Evolutionary conservation across 2,797 vertebrate genomes (phyloP).

Genomic region (Lithobates pipiens): DNA sequence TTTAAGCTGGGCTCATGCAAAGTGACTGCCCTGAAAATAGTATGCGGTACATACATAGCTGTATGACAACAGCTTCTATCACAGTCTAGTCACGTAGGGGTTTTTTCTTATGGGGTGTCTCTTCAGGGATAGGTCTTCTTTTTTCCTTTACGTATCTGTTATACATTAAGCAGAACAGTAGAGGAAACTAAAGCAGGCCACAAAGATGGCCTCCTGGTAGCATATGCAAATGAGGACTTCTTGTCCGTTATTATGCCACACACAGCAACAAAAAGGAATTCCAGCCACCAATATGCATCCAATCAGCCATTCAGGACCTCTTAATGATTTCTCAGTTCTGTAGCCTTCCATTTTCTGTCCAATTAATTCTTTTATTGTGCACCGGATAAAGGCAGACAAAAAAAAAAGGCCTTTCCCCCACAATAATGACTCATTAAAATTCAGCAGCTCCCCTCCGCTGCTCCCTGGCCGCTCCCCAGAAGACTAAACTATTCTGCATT

Average conservation of each 20-base stretch:
- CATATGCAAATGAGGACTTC: slow-evolving; percentile 75
- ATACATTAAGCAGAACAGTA: background rate
- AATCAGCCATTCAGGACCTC: slow-evolving; percentile 89
- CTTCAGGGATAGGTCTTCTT: background rate
- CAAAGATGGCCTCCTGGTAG: slow-evolving; percentile 73
- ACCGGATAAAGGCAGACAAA: slow-evolving; percentile 97
- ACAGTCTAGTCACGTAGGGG: no score
- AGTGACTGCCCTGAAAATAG: no score
- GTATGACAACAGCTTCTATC: no score
- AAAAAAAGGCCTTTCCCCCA: slow-evolving; percentile 76
- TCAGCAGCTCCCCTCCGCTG: slow-evolving; percentile 85
- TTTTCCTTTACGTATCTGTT: background rate
- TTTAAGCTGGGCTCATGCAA: no score
- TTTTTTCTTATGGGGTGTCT: no score
- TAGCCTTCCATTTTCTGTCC: slow-evolving; percentile 98
- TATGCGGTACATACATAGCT: no score
- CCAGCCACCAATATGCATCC: slow-evolving; percentile 84
- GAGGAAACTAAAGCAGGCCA: background rate
- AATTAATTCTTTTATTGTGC: slow-evolving; percentile 99
- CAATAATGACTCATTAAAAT: slow-evolving; percentile 98
- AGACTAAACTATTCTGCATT: slow-evolving; percentile 81
- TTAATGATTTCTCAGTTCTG: slow-evolving; percentile 97
- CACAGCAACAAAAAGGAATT: slow-evolving; percentile 74
- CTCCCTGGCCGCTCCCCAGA: slow-evolving; percentile 84
- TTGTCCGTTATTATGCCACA: slow-evolving; percentile 76